A percentile compares a stretch with the other conserved stretches of the same genome.
phyloP scores from a whole-genome alignment of 2,113 vertebrate species.

The Gymnorhina tibicen region DNA sequence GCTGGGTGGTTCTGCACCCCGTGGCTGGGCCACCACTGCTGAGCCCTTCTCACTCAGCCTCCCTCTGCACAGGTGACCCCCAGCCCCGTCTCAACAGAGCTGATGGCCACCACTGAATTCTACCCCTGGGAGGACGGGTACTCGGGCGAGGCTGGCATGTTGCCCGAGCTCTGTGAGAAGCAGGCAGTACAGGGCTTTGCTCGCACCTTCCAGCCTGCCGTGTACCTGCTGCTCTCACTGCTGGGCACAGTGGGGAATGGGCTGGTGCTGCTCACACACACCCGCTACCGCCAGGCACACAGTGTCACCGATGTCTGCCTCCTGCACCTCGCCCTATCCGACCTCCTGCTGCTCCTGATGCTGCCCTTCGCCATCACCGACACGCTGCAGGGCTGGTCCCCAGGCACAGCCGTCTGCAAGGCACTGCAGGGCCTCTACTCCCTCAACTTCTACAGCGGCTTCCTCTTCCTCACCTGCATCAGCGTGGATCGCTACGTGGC shows the following conservation, averaged over 20 bases:
- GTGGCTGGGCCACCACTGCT: accelerated
- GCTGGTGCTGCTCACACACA: conserved; percentile 87
- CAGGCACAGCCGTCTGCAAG: conserved; percentile 71
- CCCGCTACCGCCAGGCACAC: conserved; percentile 62
- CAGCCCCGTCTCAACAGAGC: background rate
- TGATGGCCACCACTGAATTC: background rate
- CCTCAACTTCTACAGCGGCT: conserved; percentile 87
- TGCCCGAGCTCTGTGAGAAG: conserved; percentile 73
- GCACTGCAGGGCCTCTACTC: conserved; percentile 75
- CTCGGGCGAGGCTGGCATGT: accelerated
- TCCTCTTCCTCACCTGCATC: conserved; percentile 89
- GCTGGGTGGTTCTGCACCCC: accelerated
- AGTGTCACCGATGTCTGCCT: conserved; percentile 86
- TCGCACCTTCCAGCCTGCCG: conserved; percentile 74
- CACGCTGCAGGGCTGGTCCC: conserved; percentile 70
- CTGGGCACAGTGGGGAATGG: conserved; percentile 82
- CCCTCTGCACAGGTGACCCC: background rate
- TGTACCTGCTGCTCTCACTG: conserved; percentile 76
- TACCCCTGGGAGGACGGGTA: conserved; percentile 8
- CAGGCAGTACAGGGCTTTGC: conserved; percentile 54
- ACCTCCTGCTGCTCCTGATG: conserved; percentile 85
- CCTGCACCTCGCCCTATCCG: conserved; percentile 85
- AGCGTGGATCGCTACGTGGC: conserved; percentile 88
- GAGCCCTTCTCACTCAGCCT: background rate
- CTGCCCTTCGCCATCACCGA: conserved; percentile 74